These are phyloP conservation scores for Scaptomyza tumidula DNA, from an alignment of 2,888 invertebrate species.

Conservation along the genomic window DNA sequence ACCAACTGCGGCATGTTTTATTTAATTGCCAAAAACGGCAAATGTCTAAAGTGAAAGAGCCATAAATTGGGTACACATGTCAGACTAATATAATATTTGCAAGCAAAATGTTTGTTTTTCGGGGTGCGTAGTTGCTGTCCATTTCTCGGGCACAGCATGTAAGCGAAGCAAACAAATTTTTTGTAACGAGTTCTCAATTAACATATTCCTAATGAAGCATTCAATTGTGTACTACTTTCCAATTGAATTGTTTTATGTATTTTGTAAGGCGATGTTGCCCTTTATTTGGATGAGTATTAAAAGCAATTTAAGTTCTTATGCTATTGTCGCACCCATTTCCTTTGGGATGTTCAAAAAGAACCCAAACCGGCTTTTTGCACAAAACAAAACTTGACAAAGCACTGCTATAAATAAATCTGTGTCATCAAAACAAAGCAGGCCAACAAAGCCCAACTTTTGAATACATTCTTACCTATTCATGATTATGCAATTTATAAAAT, in stretches of 20 bases:
- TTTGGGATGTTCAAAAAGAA: conserved; percentile 10
- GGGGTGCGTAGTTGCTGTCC: conserved; percentile 33
- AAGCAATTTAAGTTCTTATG: conserved; percentile 21
- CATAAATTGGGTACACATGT: conserved; percentile 62
- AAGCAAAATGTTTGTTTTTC: conserved; percentile 24
- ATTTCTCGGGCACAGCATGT: conserved; percentile 42
- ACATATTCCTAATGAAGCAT: conserved; percentile 20
- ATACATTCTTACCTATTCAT: conserved; percentile 58
- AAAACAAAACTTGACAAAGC: conserved; percentile 51
- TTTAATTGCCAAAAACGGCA: conserved; percentile 71
- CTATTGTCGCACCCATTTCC: conserved; percentile 59
- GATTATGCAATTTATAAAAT: conserved; percentile 73
- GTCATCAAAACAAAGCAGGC: conserved; percentile 52
- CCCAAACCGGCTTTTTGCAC: conserved; percentile 50
- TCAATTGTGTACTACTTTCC: conserved; percentile 39
- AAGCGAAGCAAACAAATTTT: conserved; percentile 7
- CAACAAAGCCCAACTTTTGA: conserved; percentile 40
- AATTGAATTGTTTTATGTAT: conserved; percentile 2
- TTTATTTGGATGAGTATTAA: conserved; percentile 9
- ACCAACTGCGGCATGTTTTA: conserved; percentile 69
- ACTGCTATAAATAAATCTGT: conserved; percentile 72
- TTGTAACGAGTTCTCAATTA: conserved; percentile 34
- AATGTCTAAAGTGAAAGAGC: conserved; percentile 49
- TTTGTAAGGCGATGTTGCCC: neutral
- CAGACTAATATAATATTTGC: conserved; percentile 44